Percentiles rank a stretch among this genome's conserved stretches.
These are phyloP conservation scores for Dreissena polymorpha DNA, from an alignment of 1,140 invertebrate species.

Conservation along the genomic window DNA sequence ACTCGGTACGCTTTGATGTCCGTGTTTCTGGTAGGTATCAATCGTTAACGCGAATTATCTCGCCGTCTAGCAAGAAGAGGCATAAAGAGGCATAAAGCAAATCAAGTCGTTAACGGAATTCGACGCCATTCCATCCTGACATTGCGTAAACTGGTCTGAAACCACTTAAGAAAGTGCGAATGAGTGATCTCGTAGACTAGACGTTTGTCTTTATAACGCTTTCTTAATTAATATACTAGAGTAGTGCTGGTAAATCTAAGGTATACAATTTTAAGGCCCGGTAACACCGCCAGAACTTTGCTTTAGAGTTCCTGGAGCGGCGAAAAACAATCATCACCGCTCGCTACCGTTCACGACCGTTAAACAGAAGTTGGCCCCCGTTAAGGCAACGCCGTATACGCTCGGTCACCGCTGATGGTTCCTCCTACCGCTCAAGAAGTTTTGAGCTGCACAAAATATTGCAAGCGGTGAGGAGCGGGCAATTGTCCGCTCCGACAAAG, in stretches of 20 bases:
- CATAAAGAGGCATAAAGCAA: too few species aligned
- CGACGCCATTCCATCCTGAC: background rate
- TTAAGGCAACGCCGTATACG: too few species aligned
- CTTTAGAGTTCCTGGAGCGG: too few species aligned
- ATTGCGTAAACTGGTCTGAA: background rate
- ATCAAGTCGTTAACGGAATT: background rate
- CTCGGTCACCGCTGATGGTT: too few species aligned
- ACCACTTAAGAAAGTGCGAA: background rate
- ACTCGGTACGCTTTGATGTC: constrained; percentile 33
- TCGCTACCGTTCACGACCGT: too few species aligned
- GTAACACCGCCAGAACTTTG: too few species aligned
- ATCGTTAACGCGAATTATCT: constrained; percentile 31
- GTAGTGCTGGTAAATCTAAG: background rate
- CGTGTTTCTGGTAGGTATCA: constrained; percentile 29
- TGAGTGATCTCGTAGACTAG: background rate
- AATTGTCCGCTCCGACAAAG: too few species aligned
- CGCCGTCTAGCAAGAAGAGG: background rate
- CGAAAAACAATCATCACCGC: too few species aligned
- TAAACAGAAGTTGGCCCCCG: too few species aligned
- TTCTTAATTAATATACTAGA: background rate
- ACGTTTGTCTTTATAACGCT: background rate
- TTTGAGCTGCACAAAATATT: too few species aligned
- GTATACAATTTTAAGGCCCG: background rate
- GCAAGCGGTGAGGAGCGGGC: too few species aligned
- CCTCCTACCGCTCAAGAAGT: too few species aligned